phyloP scores from a whole-genome alignment of 2,113 vertebrate species.

The Cinclus mexicanus region DNA sequence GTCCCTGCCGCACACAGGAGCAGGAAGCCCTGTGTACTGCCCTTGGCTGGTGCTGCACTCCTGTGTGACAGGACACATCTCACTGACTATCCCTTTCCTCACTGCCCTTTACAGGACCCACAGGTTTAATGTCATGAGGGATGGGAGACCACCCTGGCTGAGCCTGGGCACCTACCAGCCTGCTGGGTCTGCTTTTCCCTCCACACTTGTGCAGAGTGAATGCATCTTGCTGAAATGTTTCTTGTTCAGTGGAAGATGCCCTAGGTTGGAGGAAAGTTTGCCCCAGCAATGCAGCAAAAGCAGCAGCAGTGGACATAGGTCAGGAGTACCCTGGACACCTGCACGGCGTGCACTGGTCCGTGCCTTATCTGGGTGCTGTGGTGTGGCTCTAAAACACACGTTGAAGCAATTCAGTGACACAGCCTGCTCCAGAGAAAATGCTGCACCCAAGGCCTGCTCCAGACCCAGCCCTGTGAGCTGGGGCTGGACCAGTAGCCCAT shows the following conservation, averaged over 20 bases:
- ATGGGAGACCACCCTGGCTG: not conserved
- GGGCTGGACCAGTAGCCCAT: not conserved
- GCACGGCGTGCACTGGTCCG: fast-evolving
- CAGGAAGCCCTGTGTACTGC: not conserved
- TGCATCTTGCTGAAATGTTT: not conserved
- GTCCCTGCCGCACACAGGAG: not conserved
- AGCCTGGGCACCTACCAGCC: not conserved
- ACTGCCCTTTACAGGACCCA: not conserved
- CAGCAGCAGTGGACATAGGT: not conserved
- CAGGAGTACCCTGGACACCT: not conserved
- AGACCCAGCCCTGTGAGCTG: fast-evolving
- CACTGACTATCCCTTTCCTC: not conserved
- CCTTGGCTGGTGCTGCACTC: not conserved
- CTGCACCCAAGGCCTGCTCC: not conserved
- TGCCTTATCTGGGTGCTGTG: not conserved
- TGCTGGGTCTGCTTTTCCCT: not conserved
- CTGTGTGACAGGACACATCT: not conserved
- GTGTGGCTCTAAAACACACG: not conserved
- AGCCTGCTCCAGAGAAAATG: not conserved
- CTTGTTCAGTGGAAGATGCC: not conserved
- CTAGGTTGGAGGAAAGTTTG: not conserved
- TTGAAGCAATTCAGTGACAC: not conserved
- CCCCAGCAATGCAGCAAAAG: not conserved
- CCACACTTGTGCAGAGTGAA: fast-evolving
- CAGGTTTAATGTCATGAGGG: not conserved